Evolutionary conservation across 2,888 invertebrate genomes (phyloP), one percentile per base, ranked within the genome.

Genomic region (Cylloceria caligata): DNA sequence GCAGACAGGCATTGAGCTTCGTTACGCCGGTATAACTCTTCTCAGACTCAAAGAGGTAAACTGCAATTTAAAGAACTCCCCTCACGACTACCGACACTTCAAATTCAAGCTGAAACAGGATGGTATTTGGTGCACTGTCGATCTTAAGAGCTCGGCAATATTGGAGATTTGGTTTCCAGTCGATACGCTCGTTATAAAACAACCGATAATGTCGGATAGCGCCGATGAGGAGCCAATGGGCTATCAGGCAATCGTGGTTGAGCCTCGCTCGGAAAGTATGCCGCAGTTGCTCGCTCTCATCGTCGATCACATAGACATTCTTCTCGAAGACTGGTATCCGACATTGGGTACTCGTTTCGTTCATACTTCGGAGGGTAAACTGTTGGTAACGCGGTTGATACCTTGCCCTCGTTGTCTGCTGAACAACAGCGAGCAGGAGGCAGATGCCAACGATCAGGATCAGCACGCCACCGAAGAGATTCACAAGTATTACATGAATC

Each of bases 271-370:
- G 6, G 96, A 97, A 89, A 95, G 96, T 57, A 94, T 97, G 84
- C 96, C 98, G 0, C 97, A 97, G 89, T 93, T 99, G 16, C 92
- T 99, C 76, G 97, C 99, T 0, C 93, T 98, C 36, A 95, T 98
- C 2, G 98, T 99, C 0, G 99, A 99, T 92, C 98, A 99, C 90
- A 97, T 99, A 83, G 99, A 99, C 93, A 96, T 98, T 69, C 93
- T 99, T 65, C 94, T 99, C 0, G 99, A 99, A 92, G 99, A 99
- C 93, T 99, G 99, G 99, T 99, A 98, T 92, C 99, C 99, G 0
- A 98, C 98, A 0, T 93, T 99, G 74, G 99, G 99, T 21, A 99
- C 99, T 0, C 95, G 99, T 49, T 99, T 99, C 93, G 98, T 99
- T 2, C 99, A 99, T 92, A 99, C 99, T 0, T 98, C 98, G 0